Evolutionary conservation across 2,797 vertebrate genomes (phyloP), one percentile per base, ranked within the genome.

Genomic region (Brotula barbata): DNA sequence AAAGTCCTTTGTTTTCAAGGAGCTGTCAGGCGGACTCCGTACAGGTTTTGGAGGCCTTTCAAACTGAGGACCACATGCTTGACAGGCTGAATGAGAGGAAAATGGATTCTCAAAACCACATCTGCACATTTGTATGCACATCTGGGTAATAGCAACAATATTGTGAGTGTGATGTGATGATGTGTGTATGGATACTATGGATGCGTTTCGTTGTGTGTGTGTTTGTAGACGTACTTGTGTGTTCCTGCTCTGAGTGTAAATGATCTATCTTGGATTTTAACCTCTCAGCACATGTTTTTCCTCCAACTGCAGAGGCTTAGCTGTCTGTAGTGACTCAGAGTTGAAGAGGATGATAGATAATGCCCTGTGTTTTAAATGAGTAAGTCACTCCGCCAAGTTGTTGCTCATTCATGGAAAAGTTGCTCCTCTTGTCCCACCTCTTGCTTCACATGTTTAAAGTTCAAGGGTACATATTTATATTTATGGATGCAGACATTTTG

Each of bases 381-480:
- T 66, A 60, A 28, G 34, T 56, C 36, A 67, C 64, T 63, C 60
- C 52, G 56, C 63, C 71, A 76, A 81, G 71, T 51, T 74, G 44
- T 62, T 74, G 52, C 64, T 89, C 82, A 86, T 81, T 87, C 81
- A 88, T 67, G 80, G 42, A 82, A 74, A 75, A 55, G 51, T 31
- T 51, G 16, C 70, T 75, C 51, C 57, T 72, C 69, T n/a, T 23
- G 56, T 78, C 75, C 56, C 46, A 73, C 42, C 73, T 82, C 60
- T 74, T 65, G 70, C 48, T 75, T 64, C 23, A 53, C 47, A 67
- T 67, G 54, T 76, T 83, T 77, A 69, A 81, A 75, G 81, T 65
- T 81, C 57, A 60, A 14, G 47, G 69, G 62, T 61, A 59, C 67
- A 69, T 80, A 77, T 79, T 86, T 82, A 69, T 80, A 77, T 79